phyloP scores from a whole-genome alignment of 1,140 invertebrate genomes.

The Hyphantria cunea region DNA sequence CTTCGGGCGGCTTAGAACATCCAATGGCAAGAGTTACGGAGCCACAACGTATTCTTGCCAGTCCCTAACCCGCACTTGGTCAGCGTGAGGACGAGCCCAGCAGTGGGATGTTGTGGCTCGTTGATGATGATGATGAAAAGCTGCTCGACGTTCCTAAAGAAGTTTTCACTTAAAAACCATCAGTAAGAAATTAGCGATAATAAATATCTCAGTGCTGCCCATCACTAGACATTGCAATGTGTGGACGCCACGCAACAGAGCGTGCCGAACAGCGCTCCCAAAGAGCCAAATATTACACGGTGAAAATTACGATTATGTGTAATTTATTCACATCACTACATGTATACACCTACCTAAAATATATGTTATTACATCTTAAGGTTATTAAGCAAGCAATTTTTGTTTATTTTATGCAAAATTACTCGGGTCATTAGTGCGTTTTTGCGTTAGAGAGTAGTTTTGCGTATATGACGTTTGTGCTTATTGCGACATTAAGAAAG shows the following conservation, averaged over 20 bases:
- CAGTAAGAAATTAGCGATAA: background rate
- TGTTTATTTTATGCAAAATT: conserved; percentile 27
- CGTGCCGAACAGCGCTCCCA: conserved; percentile 41
- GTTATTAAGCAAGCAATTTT: conserved; percentile 24
- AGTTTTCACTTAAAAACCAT: too few relatives aligned
- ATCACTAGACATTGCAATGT: conserved; percentile 33
- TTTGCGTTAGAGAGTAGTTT: background rate
- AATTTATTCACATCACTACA: conserved; percentile 30
- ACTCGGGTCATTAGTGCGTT: conserved; percentile 1
- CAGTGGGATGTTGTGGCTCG: too few relatives aligned
- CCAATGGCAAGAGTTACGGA: too few relatives aligned
- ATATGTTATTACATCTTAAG: conserved; percentile 6
- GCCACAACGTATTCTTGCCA: too few relatives aligned
- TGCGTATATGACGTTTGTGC: background rate
- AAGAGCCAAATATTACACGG: conserved; percentile 28
- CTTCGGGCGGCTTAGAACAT: too few relatives aligned
- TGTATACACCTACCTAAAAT: conserved; percentile 1
- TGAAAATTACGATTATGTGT: conserved; percentile 40
- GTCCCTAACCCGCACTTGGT: too few relatives aligned
- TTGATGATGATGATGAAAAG: too few relatives aligned
- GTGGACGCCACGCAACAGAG: conserved; percentile 42
- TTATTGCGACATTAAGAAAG: background rate
- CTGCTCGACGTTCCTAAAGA: too few relatives aligned
- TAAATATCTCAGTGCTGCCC: conserved; percentile 34
- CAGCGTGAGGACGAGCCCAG: too few relatives aligned